These are phyloP conservation scores for Lagopus leucura DNA, from an alignment of 2,113 vertebrate genomes.

Conservation along the genomic window DNA sequence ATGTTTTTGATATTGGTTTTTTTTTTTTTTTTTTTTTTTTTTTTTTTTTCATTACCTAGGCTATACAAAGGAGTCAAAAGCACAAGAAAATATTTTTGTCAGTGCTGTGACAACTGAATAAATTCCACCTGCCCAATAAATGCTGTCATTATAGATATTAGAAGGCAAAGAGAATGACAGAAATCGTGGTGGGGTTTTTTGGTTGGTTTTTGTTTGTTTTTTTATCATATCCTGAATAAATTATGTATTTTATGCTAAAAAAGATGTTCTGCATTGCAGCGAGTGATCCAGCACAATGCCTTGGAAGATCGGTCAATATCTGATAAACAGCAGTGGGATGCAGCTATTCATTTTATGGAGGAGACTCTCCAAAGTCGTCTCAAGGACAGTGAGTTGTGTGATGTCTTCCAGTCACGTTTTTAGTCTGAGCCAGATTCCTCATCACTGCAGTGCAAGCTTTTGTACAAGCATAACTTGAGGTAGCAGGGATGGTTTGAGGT, in stretches of 20 bases:
- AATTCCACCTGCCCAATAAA: not conserved
- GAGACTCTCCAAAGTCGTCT: constrained; percentile 94
- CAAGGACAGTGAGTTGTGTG: constrained; percentile 88
- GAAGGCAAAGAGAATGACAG: not conserved
- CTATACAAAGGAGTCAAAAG: not conserved
- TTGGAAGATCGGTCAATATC: constrained; percentile 98
- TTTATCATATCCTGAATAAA: not conserved
- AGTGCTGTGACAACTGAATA: not conserved
- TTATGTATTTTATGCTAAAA: fast-evolving
- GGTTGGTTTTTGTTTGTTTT: not conserved
- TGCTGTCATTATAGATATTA: not conserved
- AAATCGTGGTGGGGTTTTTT: not conserved
- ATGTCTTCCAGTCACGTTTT: not conserved
- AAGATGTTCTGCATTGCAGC: constrained; percentile 67
- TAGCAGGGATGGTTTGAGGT: not conserved
- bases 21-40: no score
- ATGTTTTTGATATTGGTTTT: not conserved
- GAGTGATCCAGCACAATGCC: constrained; percentile 98
- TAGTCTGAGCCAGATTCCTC: not conserved
- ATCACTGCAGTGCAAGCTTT: not conserved
- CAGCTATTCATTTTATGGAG: constrained; percentile 98
- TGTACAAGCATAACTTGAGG: not conserved
- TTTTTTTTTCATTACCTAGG: not conserved
- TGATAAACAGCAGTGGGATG: constrained; percentile 97
- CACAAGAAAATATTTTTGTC: not conserved